Percentiles rank a stretch among this genome's conserved stretches.
These are phyloP conservation scores for Drosophila austrosaltans DNA, from an alignment of 2,888 invertebrate genomes.

Conservation along the genomic window DNA sequence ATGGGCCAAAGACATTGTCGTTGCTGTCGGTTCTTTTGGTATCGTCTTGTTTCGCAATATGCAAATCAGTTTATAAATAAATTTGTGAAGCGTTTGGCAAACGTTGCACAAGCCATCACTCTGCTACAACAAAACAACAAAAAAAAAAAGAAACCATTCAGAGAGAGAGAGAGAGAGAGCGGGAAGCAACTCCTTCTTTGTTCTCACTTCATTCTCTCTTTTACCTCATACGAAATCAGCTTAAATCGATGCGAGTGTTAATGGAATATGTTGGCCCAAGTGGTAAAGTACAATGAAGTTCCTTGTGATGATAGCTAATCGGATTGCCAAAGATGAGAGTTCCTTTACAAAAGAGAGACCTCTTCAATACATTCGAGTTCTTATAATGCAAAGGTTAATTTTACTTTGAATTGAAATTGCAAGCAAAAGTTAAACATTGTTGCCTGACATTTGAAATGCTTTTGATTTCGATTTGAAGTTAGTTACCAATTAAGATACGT, in stretches of 20 bases:
- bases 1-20: slow-evolving; percentile 29
- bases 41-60: slow-evolving; percentile 60
- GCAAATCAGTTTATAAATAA: slow-evolving; percentile 76
- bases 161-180: not conserved
- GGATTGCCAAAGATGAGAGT: slow-evolving; percentile 16
- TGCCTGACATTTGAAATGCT: not conserved
- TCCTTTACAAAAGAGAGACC: not conserved
- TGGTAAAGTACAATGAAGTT: not conserved
- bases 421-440: slow-evolving; percentile 1
- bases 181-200: not conserved
- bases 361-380: too few relatives aligned
- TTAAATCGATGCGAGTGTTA: slow-evolving; percentile 60
- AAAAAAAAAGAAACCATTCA: too few relatives aligned
- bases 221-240: slow-evolving; percentile 50
- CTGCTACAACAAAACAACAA: not conserved
- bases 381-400: not conserved
- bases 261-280: slow-evolving; percentile 44
- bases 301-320: slow-evolving; percentile 15
- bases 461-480: too few relatives aligned
- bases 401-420: not conserved
- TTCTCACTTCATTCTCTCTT: not conserved
- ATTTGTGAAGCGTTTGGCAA: slow-evolving; percentile 60
- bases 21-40: slow-evolving; percentile 26
- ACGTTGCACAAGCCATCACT: slow-evolving; percentile 34
- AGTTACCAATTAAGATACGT: too few relatives aligned